Conservation (phyloP, 2,888 invertebrate species). For the Nebria salina region DNA sequence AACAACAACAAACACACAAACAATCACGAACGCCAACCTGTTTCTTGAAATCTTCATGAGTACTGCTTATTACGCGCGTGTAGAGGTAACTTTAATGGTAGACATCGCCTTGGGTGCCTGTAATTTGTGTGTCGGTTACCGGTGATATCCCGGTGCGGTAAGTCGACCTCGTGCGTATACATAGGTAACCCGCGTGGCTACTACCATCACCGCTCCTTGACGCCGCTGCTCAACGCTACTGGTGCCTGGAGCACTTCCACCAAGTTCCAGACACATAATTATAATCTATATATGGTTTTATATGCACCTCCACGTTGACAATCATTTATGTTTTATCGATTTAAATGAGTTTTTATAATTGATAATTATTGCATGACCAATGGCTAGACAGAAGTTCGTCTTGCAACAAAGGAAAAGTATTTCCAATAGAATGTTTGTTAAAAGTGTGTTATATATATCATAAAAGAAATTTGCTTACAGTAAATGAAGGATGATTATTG, state of each 20-base stretch:
- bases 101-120: conserved; percentile 17
- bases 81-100: conserved; percentile 10
- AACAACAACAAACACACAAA: background rate
- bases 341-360: background rate
- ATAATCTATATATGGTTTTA: background rate
- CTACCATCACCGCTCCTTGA: conserved; percentile 16
- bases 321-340: conserved; percentile 17
- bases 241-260: conserved; percentile 6
- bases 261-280: conserved; percentile 7
- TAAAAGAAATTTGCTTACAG: background rate
- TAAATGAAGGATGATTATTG: background rate
- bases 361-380: background rate
- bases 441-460: background rate
- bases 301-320: conserved; percentile 6
- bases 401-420: background rate
- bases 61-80: background rate
- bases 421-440: background rate
- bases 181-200: background rate
- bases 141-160: conserved; percentile 1
- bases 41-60: background rate
- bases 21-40: background rate
- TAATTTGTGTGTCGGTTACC: conserved; percentile 18
- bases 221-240: conserved; percentile 9
- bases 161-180: background rate
- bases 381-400: background rate